A percentile compares a stretch with the other conserved stretches of the same genome.
These are phyloP conservation scores for Coremacera marginata DNA, from an alignment of 2,888 invertebrate species.

Conservation along the genomic window DNA sequence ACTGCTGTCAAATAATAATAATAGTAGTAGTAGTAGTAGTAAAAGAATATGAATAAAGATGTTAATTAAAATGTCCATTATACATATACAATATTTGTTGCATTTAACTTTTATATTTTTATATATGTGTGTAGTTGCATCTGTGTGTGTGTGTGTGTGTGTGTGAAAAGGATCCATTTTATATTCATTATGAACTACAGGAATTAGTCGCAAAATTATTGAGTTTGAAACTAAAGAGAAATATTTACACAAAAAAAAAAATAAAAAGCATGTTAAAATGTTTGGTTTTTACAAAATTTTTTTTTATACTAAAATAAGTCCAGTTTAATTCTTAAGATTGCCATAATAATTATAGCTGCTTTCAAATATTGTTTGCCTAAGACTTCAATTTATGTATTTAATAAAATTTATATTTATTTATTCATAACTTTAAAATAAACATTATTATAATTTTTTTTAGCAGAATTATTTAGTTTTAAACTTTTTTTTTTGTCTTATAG, in stretches of 20 bases:
- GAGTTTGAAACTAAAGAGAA: neutral
- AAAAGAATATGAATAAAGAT: neutral
- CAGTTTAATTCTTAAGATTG: too few relatives aligned
- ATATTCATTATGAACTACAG: neutral
- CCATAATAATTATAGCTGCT: too few relatives aligned
- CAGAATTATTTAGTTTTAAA: neutral
- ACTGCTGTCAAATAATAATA: neutral
- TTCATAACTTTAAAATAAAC: neutral
- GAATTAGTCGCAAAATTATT: neutral
- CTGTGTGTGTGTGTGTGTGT: slow-evolving; percentile 1
- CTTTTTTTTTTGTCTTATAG: slow-evolving; percentile 29
- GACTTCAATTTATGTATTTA: neutral
- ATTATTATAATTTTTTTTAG: neutral
- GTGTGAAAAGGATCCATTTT: slow-evolving; percentile 33
- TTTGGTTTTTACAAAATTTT: slow-evolving; percentile 29
- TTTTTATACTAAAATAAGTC: neutral
- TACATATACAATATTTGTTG: neutral
- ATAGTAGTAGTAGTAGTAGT: neutral
- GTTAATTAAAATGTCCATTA: neutral
- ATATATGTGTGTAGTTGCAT: neutral
- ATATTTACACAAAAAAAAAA: slow-evolving; percentile 20
- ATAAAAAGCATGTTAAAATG: slow-evolving; percentile 32
- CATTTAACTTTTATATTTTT: neutral
- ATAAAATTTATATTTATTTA: slow-evolving; percentile 21
- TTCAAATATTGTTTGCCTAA: too few relatives aligned